Base-by-base conservation (phyloP, 2,113 vertebrate species). In the Prionailurus viverrinus region DNA sequence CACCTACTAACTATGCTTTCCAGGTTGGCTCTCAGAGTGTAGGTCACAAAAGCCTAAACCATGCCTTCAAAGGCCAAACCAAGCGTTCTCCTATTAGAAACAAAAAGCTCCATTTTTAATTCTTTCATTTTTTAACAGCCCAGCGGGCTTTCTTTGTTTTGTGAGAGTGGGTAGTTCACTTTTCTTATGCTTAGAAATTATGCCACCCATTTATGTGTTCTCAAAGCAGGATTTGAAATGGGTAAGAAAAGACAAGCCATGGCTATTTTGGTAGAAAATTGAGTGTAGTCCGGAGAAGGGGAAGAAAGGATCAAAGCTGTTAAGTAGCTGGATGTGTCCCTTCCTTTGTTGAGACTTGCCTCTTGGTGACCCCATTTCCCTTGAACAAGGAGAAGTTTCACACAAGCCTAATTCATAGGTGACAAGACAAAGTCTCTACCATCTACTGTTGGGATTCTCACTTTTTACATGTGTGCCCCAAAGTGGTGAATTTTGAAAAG, bases 121-220 rank as follows among this genome's bases (percentile, higher is more conserved):
- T 93, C 88, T 87, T 92, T 63, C 86, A 27, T 66, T 95, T 95
- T 93, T 81, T 65, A 94, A 74, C n/a, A 94, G n/a, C 90, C 65
- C 66, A 82, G 88, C 3, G 9, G 92, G 61, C 81, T 96, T 53
- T 14, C 78, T 95, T 96, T 97, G 96, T 96, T 97, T 98, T 95
- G 51, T 45, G 27, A 81, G 39, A 97, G 92, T 96, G 61, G 94
- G 80, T 84, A 92, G 76, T 82, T 97, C 86, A 91, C 65, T 98
- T 96, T 96, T 74, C 39, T 87, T 25, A 8, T 63, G 91, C 87
- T 97, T 91, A 87, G 71, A 97, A 97, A 95, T 95, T 94, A 84
- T 82, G 84, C 81, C 88, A 92, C 88, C 39, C 95, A 82, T 97
- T 94, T 95, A 74, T 65, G 58, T 95, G 27, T 41, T 96, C 92